Percentiles rank a stretch among this genome's conserved stretches.
Evolutionary conservation across 2,888 invertebrate species (phyloP).

Genomic region (Acleris literana): DNA sequence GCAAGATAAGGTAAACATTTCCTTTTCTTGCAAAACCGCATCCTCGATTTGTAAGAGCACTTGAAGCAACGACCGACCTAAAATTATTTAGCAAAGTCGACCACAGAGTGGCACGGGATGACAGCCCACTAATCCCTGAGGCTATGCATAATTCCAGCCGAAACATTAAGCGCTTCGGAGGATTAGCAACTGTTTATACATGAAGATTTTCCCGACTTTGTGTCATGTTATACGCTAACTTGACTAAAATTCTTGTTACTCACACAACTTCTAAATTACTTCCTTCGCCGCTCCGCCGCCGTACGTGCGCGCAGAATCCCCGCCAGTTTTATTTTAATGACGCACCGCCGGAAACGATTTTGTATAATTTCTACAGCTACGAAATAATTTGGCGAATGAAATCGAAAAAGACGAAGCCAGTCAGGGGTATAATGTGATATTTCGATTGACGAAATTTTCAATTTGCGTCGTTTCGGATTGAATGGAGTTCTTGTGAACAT

Average conservation of each 20-base stretch:
- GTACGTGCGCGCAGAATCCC: conserved; percentile 6
- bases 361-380: conserved; percentile 33
- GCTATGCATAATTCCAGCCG: conserved; percentile 77
- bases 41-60: conserved; percentile 30
- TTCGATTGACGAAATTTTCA: conserved; percentile 36
- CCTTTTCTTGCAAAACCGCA: conserved; percentile 6
- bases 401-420: conserved; percentile 35
- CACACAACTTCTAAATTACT: conserved; percentile 37
- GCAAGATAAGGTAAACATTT: too few species aligned
- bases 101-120: conserved; percentile 64
- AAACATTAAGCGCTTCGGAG: conserved; percentile 72
- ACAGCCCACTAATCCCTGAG: conserved; percentile 74
- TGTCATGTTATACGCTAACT: conserved; percentile 47
- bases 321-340: conserved; percentile 36
- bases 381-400: conserved; percentile 32
- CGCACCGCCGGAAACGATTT: conserved; percentile 29
- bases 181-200: conserved; percentile 75
- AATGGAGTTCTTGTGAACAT: conserved; percentile 7
- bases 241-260: conserved; percentile 23
- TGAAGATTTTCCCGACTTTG: conserved; percentile 62
- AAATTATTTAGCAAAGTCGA: conserved; percentile 67
- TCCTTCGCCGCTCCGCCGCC: conserved; percentile 13
- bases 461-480: conserved; percentile 28
- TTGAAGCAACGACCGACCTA: conserved; percentile 36
- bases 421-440: conserved; percentile 35